Evolutionary conservation across 2,113 vertebrate genomes (phyloP).

Genomic region (Salvelinus namaycush): DNA sequence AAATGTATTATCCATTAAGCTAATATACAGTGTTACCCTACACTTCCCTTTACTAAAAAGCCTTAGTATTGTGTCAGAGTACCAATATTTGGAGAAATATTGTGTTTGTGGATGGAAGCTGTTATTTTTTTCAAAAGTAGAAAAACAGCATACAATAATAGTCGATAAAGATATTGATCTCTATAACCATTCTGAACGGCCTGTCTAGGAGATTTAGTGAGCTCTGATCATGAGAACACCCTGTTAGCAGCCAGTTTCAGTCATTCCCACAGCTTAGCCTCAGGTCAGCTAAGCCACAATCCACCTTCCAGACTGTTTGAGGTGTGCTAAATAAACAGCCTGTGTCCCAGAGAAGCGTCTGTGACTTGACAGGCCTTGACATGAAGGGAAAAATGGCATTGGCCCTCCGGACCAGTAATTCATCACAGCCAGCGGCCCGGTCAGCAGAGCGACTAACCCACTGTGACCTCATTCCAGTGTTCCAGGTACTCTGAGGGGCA

Average conservation of each 20-base stretch:
- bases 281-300: not conserved
- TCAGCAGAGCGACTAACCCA: conserved; percentile 8
- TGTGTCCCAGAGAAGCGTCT: not conserved
- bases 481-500: not conserved
- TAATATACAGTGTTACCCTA: too few relatives aligned
- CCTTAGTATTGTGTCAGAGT: not conserved
- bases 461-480: conserved; percentile 1
- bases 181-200: not conserved
- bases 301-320: not conserved
- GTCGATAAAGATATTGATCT: not conserved
- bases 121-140: not conserved
- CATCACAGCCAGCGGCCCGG: conserved; percentile 9
- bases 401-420: conserved; percentile 6
- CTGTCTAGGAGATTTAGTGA: not conserved
- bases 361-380: conserved; percentile 10
- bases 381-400: not conserved
- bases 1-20: too few relatives aligned
- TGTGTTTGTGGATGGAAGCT: not conserved
- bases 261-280: not conserved
- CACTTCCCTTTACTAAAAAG: not conserved
- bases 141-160: not conserved
- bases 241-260: not conserved
- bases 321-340: not conserved
- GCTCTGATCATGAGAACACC: not conserved
- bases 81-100: not conserved